Base-by-base conservation (phyloP, 2,113 vertebrate species). In the Zosterops pallidus region DNA sequence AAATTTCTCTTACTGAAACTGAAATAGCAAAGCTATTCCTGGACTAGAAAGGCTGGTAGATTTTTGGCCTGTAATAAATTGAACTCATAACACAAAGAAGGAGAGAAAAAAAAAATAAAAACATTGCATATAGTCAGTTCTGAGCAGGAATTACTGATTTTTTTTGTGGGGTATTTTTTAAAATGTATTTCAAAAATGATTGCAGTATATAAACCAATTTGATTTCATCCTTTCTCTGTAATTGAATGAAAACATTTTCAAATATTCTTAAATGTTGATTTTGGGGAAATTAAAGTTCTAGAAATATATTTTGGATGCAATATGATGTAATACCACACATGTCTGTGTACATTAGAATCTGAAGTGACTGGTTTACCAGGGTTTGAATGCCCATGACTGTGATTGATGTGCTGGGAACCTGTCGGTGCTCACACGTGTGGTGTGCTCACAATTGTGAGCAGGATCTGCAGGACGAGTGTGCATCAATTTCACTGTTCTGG, bases 11-110 rank as follows among this genome's bases (percentile, higher is more conserved):
- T 74, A 53, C 28, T 80, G 71, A 83, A 92, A 78, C 76, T 74
- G 72, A 92, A 94, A 94, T 92, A 94, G 67, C 39, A 76, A 91
- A 91, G 47, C 69, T 96, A 91, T 96, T 95, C 59, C 56, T 89
- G 42, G 68, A 85, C 24, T 35, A 67, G 52, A 79, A 91, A 89
- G 25, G 14, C 72, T 88, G 72, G 15, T 56, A 64, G 63, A 55
- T 78, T 86, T 89, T 94, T 85, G 82, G 75, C 33, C 70, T 76
- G 44, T 67, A 77, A 50, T 91, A 83, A 95, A 85, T 20, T 11
- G 18, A 81, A 82, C 12, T 5, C 25, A 18, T 18, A 80, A 11
- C 53, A 85, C 7, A 46, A 68, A 86, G 15, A 0, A 0, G 15
- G 25, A 50, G 31, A 62, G 55, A 29, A 47, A 42, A 77, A n/a